Conservation (phyloP, 2,797 vertebrate species). For the Amphiprion clarkii region DNA sequence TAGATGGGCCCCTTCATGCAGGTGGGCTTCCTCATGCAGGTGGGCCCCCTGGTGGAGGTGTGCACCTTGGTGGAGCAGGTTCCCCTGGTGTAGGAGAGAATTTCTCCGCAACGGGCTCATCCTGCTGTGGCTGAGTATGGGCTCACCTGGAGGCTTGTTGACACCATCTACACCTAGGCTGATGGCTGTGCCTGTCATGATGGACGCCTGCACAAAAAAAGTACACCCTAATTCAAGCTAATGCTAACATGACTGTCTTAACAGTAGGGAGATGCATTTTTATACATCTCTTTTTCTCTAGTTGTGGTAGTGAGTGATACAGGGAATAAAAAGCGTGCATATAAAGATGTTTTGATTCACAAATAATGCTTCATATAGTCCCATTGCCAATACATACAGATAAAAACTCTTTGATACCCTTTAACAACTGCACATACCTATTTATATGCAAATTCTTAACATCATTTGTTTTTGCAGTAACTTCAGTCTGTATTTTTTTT, state of each 20-base stretch:
- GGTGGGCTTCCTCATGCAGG: conserved; percentile 66
- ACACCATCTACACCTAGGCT: conserved; percentile 89
- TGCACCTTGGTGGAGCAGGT: conserved; percentile 67
- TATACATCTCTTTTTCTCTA: no score
- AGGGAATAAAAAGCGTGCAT: no score
- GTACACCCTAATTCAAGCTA: no score
- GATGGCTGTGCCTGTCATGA: conserved; percentile 95
- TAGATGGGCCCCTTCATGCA: conserved; percentile 71
- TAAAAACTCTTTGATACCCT: no score
- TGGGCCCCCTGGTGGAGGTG: conserved; percentile 69
- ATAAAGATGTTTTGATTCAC: neutral
- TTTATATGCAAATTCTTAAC: no score
- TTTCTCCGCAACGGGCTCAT: conserved; percentile 76
- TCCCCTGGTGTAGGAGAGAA: conserved; percentile 73
- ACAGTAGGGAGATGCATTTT: neutral
- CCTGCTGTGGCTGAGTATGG: conserved; percentile 73
- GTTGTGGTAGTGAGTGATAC: no score
- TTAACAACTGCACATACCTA: no score
- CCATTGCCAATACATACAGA: no score
- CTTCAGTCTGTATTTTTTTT: no score
- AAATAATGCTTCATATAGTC: neutral
- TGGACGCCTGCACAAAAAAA: conserved; percentile 88
- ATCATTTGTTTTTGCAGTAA: no score
- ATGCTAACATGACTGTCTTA: neutral
- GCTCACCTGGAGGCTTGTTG: conserved; percentile 84